Evolutionary conservation across 1,140 invertebrate genomes (phyloP).

Genomic region (Dufourea novaeangliae): DNA sequence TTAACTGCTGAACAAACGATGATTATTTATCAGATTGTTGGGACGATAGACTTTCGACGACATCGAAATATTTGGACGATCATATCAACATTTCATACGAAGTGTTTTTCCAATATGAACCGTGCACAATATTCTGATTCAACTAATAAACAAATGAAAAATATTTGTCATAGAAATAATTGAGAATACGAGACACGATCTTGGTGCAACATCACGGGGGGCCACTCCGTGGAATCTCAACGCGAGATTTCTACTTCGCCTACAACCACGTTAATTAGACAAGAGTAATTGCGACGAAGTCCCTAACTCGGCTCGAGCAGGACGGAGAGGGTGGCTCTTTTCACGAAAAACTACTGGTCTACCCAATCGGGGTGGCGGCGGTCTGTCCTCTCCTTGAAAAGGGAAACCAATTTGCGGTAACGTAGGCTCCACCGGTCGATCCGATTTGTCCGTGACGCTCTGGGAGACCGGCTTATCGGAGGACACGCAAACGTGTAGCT

Average conservation of each 20-base stretch:
- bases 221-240: conserved; percentile 31
- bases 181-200: conserved; percentile 17
- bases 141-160: too few relatives aligned
- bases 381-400: too few relatives aligned
- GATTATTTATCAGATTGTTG: too few relatives aligned
- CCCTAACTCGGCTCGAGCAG: background rate
- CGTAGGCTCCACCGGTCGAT: background rate
- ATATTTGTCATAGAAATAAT: too few relatives aligned
- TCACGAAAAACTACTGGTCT: background rate
- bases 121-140: too few relatives aligned
- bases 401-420: conserved; percentile 8
- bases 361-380: background rate
- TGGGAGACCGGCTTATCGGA: background rate
- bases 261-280: conserved; percentile 34
- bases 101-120: too few relatives aligned
- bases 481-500: background rate
- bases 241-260: conserved; percentile 19
- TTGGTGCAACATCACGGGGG: background rate
- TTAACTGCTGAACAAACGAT: too few relatives aligned
- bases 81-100: too few relatives aligned
- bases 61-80: too few relatives aligned
- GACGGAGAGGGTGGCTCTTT: background rate
- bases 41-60: too few relatives aligned
- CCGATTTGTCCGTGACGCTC: background rate
- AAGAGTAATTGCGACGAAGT: conserved; percentile 45